These are phyloP conservation scores for Bucorvus abyssinicus DNA, from an alignment of 2,797 vertebrate genomes.

Conservation along the genomic window DNA sequence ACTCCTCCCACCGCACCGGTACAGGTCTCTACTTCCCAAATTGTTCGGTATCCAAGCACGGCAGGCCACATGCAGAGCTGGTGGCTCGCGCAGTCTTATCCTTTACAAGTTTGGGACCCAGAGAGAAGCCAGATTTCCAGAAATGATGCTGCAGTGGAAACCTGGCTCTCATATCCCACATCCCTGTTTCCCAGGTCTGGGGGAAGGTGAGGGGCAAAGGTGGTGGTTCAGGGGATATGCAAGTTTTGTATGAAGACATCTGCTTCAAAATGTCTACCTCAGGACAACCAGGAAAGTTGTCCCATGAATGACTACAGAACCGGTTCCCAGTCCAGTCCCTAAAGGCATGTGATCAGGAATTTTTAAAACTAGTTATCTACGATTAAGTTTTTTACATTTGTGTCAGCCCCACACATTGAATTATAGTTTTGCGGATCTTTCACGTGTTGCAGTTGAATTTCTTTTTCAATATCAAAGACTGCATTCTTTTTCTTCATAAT, in stretches of 20 bases:
- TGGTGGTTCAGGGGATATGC: neutral
- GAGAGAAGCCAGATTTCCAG: neutral
- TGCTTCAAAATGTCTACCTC: neutral
- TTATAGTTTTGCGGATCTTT: constrained; percentile 9
- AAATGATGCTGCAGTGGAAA: neutral
- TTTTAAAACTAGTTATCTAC: neutral
- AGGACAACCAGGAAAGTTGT: neutral
- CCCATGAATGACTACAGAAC: neutral
- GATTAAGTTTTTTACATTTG: neutral
- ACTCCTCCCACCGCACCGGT: neutral
- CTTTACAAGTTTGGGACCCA: neutral
- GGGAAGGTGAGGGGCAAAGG: neutral
- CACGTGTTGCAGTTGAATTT: constrained; percentile 4
- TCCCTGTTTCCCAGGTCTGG: neutral
- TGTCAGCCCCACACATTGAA: neutral
- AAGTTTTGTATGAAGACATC: neutral
- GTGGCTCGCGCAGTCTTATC: rapidly evolving
- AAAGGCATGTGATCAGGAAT: neutral
- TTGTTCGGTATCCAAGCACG: rapidly evolving
- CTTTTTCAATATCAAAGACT: constrained; percentile 26
- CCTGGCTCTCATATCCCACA: rapidly evolving
- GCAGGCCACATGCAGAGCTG: neutral
- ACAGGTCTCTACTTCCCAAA: neutral
- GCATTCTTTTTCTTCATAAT: neutral
- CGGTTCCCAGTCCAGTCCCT: neutral